Conservation (phyloP, 2,888 invertebrate genomes). For the Pristionchus mayeri region DNA sequence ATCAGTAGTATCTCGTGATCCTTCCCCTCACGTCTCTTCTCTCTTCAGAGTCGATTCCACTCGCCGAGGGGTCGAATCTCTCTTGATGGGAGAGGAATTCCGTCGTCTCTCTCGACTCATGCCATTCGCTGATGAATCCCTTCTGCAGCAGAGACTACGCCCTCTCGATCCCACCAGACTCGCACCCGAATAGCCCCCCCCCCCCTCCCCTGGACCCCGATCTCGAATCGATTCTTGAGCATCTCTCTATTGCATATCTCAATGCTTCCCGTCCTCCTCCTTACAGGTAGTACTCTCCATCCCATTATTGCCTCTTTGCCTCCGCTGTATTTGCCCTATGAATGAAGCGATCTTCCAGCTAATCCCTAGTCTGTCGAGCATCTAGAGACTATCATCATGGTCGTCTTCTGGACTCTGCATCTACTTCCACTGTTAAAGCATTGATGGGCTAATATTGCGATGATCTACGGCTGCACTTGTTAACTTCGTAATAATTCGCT, state of each 20-base stretch:
- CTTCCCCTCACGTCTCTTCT: not conserved
- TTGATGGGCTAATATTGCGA: no score
- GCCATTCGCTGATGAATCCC: conserved; percentile 54
- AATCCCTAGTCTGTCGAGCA: not conserved
- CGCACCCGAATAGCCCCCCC: not conserved
- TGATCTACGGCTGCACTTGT: no score
- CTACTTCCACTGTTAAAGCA: no score
- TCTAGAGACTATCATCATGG: not conserved
- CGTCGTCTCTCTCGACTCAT: conserved; percentile 55
- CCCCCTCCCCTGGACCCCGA: not conserved
- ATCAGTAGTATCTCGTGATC: no score
- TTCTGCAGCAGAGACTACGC: conserved; percentile 49
- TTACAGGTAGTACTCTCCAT: not conserved
- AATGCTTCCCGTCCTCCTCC: not conserved
- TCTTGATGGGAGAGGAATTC: conserved; percentile 51
- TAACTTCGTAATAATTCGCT: no score
- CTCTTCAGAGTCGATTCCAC: conserved; percentile 28
- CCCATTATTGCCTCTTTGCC: not conserved
- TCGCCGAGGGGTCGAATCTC: not conserved
- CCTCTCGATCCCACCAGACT: conserved; percentile 34
- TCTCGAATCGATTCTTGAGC: not conserved
- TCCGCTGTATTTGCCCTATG: not conserved
- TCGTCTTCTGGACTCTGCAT: no score
- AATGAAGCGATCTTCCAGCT: not conserved
- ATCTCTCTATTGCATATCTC: not conserved